Conservation (phyloP, 92 coral and sea anemone species). For the Pocillopora meandrina region DNA sequence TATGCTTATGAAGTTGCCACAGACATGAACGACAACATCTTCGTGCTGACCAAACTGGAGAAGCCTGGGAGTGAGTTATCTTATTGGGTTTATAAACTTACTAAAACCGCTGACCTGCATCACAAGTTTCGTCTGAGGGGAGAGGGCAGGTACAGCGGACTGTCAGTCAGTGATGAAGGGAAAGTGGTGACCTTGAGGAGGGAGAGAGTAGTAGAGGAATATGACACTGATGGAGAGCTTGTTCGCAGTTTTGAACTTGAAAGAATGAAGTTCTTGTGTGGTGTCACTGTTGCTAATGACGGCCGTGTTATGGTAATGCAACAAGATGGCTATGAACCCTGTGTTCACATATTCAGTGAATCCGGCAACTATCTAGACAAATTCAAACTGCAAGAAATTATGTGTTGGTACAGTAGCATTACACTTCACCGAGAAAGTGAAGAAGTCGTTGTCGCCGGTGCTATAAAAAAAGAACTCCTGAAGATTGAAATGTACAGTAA, state of each 20-base stretch:
- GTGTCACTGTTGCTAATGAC: neutral
- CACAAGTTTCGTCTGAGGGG: neutral
- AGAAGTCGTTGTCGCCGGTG: slow-evolving; percentile 3
- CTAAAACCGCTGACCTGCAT: neutral
- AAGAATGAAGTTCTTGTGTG: neutral
- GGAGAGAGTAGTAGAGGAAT: neutral
- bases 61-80: neutral
- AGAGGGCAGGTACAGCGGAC: neutral
- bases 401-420: neutral
- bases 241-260: slow-evolving; percentile 10
- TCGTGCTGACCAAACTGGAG: neutral
- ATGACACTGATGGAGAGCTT: neutral
- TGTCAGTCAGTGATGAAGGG: neutral
- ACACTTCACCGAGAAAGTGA: slow-evolving; percentile 7
- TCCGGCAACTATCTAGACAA: neutral
- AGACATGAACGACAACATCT: neutral
- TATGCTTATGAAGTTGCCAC: neutral
- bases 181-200: neutral
- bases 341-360: neutral
- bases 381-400: neutral
- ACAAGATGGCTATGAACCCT: no score
- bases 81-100: neutral
- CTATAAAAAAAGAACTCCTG: no score
- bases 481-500: no score
- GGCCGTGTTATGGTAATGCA: neutral